These are phyloP conservation scores for Sebastes aleutianus DNA, from an alignment of 2,797 vertebrate species.

Conservation along the genomic window DNA sequence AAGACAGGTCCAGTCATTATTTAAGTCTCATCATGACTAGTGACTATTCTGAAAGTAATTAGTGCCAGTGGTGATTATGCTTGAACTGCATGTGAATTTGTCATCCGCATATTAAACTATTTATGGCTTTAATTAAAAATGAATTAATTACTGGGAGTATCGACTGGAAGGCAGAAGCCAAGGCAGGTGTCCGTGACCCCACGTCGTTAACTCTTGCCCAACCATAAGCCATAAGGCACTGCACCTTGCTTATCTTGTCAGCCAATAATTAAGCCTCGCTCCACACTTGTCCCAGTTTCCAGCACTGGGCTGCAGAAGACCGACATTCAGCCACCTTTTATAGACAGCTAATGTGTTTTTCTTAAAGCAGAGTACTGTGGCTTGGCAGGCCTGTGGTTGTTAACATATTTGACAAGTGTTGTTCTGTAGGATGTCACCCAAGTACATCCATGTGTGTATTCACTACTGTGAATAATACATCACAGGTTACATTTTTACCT, in stretches of 20 bases:
- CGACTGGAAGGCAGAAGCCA: not conserved
- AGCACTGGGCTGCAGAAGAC: not conserved
- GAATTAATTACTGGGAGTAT: not conserved
- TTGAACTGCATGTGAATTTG: not conserved
- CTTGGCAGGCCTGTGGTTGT: not conserved
- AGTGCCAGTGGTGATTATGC: conserved; percentile 8
- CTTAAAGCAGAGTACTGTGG: not conserved
- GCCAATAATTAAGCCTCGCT: conserved; percentile 56
- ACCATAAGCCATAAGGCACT: conserved; percentile 44
- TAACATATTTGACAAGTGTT: not conserved
- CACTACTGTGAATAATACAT: not conserved
- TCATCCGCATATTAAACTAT: not conserved
- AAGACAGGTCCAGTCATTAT: not conserved
- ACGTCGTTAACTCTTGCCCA: conserved; percentile 14
- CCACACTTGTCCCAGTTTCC: conserved; percentile 1
- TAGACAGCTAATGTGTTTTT: not conserved
- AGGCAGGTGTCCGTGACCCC: conserved; percentile 3
- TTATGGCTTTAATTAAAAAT: not conserved
- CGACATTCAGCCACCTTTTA: not conserved
- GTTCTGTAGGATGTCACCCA: not conserved
- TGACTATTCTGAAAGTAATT: conserved; percentile 1
- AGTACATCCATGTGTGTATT: not conserved
- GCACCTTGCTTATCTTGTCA: conserved; percentile 56
- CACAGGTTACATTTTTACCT: not conserved
- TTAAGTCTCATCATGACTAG: not conserved